Base-by-base conservation (phyloP, 2,797 vertebrate genomes). In the Amblyraja radiata region DNA sequence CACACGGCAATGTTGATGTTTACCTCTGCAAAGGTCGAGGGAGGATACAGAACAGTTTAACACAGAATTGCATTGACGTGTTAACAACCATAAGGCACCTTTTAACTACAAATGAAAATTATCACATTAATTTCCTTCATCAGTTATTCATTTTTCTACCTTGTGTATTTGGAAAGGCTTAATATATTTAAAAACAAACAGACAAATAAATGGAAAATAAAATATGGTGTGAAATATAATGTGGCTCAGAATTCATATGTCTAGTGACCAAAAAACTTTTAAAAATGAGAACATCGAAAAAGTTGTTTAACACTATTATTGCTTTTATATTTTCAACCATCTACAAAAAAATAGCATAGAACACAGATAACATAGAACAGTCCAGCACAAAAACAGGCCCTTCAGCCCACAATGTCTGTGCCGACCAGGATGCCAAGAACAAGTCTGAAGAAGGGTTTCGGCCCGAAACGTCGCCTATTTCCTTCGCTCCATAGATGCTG, bases 1-100 rank as follows among this genome's bases (percentile, higher is more conserved):
- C 46, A 94, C 46, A 94, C 9, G 86, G 93, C 9, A 93, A 93
- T 93, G 92, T 84, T 93, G 90, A 93, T 86, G 93, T 77, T n/a
- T 92, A 93, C 54, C 23, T 93, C 54, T 81, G 93, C 11, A 36
- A 32, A 94, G 78, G 23, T 3, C 36, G 73, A 84, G 46, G 54
- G 54, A 25, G 80, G 46, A 58, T 32, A 63, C 13, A 21, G 46
- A 79, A 65, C 93, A 23, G 21, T 13, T 58, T 93, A 46, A 79
- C 39, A 54, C 39, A 93, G 14, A n/a, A 93, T 13, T 80, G 77
- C 10, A 65, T 54, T 93, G 54, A 84, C 8, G 25, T 32, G 18
- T 13, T 6, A 61, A 65, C 21, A 77, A 9, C 21, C 28, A 61
- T 86, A 10, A 61, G 28, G 14, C 6, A 61, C 6, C 54, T 58